Percentiles rank a stretch among this genome's conserved stretches.
Conservation (phyloP, 2,113 vertebrate genomes). For the Dermatemys mawii region DNA sequence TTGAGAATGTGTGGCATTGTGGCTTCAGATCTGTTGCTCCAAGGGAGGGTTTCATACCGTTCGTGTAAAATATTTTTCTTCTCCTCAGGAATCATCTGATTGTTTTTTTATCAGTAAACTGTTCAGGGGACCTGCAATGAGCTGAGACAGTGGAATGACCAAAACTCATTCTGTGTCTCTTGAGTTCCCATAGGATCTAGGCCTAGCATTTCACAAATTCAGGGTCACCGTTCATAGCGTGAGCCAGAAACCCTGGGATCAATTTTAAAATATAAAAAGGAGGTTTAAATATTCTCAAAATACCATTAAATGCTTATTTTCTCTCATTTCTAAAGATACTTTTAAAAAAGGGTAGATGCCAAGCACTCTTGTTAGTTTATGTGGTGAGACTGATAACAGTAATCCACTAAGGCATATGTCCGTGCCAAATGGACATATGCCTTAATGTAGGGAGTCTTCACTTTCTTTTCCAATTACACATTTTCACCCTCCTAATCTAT, state of each 20-base stretch:
- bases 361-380: not conserved
- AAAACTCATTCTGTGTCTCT: not conserved
- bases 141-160: not conserved
- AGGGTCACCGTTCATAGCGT: not conserved
- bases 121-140: not conserved
- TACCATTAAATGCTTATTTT: constrained; percentile 19
- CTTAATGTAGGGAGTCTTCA: constrained; percentile 67
- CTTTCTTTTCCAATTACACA: constrained; percentile 87
- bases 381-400: constrained; percentile 25
- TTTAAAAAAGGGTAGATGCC: not conserved
- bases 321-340: not conserved
- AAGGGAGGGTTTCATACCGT: not conserved
- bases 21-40: not conserved
- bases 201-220: not conserved
- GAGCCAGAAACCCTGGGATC: not conserved
- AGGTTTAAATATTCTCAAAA: constrained; percentile 23
- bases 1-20: not conserved
- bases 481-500: constrained; percentile 81
- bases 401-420: constrained; percentile 39
- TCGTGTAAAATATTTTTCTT: not conserved
- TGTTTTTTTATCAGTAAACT: not conserved
- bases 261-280: constrained; percentile 8
- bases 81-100: not conserved
- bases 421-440: constrained; percentile 56
- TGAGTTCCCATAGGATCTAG: constrained; percentile 25